Percentiles rank a stretch among this genome's conserved stretches.
phyloP scores from a whole-genome alignment of 2,797 vertebrate species.

The Callimico goeldii region DNA sequence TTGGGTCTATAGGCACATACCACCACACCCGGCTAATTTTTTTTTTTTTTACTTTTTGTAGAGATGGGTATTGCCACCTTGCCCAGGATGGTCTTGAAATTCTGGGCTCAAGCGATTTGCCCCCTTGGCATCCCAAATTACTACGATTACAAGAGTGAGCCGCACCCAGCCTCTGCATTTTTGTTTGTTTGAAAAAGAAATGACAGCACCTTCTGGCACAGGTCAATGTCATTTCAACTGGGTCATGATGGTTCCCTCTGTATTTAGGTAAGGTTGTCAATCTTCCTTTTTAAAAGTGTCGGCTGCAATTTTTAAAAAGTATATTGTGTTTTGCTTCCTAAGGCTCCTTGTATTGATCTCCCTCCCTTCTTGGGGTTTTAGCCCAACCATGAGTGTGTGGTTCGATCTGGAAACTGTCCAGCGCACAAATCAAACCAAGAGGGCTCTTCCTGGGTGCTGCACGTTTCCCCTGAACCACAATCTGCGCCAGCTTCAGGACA shows the following conservation, averaged over 20 bases:
- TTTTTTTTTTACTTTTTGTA: background rate
- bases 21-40: background rate
- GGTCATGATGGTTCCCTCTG: background rate
- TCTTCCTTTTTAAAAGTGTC: background rate
- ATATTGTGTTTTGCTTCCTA: background rate
- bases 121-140: background rate
- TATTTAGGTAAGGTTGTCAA: background rate
- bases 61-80: background rate
- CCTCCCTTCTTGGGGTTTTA: background rate
- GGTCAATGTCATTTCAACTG: background rate
- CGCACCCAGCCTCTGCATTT: background rate
- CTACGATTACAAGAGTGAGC: background rate
- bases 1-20: background rate
- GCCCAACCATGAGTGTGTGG: background rate
- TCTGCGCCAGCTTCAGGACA: background rate
- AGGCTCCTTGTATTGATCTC: background rate
- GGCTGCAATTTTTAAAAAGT: background rate
- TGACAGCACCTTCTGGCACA: background rate
- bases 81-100: background rate
- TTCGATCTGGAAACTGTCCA: background rate
- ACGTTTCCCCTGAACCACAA: background rate
- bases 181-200: background rate
- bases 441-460: background rate
- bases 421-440: background rate
- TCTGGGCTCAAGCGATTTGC: background rate